phyloP scores from a whole-genome alignment of 2,113 vertebrate species.

The Megalops atlanticus region DNA sequence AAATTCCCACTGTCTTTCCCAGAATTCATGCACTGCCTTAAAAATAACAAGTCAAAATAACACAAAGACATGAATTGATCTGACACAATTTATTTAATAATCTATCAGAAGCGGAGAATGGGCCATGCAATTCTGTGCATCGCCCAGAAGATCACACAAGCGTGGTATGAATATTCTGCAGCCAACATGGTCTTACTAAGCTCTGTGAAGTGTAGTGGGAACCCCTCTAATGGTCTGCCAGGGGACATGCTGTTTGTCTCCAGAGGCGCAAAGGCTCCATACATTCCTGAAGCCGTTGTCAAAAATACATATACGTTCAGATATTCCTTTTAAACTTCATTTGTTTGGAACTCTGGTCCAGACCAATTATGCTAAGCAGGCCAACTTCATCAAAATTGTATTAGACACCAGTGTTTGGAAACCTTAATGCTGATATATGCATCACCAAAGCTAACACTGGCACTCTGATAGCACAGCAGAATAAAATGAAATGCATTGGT shows the following conservation, averaged over 20 bases:
- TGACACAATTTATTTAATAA: neutral
- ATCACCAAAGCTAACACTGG: neutral
- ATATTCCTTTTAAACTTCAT: slow-evolving; percentile 75
- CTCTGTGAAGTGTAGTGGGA: slow-evolving; percentile 40
- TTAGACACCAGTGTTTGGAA: slow-evolving; percentile 37
- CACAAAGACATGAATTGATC: neutral
- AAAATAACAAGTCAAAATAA: neutral
- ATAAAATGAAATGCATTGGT: slow-evolving; percentile 21
- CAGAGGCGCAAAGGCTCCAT: slow-evolving; percentile 55
- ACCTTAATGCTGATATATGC: neutral
- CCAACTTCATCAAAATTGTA: slow-evolving; percentile 47
- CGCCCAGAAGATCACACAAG: slow-evolving; percentile 7
- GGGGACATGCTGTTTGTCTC: slow-evolving; percentile 61
- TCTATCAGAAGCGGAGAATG: neutral
- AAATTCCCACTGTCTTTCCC: neutral
- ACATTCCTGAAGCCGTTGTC: slow-evolving; percentile 62
- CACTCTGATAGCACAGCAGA: neutral
- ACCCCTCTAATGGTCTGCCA: slow-evolving; percentile 67
- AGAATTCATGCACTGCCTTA: neutral
- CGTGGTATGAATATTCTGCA: slow-evolving; percentile 62
- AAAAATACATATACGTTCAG: slow-evolving; percentile 65
- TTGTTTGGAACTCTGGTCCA: slow-evolving; percentile 64
- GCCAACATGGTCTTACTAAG: slow-evolving; percentile 1
- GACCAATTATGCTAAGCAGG: slow-evolving; percentile 66
- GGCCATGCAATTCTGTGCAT: neutral